These are phyloP conservation scores for Orthosia incerta DNA, from an alignment of 2,888 invertebrate species.

Conservation along the genomic window DNA sequence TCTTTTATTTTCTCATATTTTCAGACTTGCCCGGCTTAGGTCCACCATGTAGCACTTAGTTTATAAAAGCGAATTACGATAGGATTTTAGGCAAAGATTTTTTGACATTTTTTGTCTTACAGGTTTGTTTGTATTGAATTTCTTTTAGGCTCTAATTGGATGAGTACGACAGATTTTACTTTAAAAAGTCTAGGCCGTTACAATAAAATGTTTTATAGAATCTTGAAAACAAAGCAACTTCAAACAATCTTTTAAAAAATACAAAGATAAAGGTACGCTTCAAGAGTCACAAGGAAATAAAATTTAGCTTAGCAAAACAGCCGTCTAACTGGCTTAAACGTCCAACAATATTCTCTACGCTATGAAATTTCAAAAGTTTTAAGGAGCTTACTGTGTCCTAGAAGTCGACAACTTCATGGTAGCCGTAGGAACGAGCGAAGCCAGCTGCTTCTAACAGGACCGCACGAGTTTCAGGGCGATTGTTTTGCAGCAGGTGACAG, in stretches of 20 bases:
- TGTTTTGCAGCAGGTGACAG: constrained; percentile 85
- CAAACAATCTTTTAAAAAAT: too few species aligned
- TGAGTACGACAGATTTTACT: background rate
- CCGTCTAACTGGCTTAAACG: constrained; percentile 1
- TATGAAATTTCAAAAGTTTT: constrained; percentile 36
- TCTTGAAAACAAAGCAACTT: too few species aligned
- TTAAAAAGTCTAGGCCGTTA: background rate
- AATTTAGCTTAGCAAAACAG: background rate
- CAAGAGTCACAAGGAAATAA: too few species aligned
- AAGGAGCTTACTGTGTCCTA: constrained; percentile 81
- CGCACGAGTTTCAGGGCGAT: constrained; percentile 84
- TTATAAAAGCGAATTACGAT: constrained; percentile 49
- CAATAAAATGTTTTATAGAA: too few species aligned
- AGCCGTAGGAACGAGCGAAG: constrained; percentile 75
- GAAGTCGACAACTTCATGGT: constrained; percentile 80
- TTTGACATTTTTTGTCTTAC: background rate
- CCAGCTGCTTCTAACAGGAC: constrained; percentile 79
- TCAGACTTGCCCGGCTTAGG: too few species aligned
- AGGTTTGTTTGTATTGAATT: background rate
- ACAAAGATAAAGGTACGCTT: too few species aligned
- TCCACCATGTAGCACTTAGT: constrained; percentile 52
- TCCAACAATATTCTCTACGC: constrained; percentile 15
- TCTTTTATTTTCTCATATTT: too few species aligned
- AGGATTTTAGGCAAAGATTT: constrained; percentile 13
- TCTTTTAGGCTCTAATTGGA: background rate